phyloP scores from a whole-genome alignment of 2,113 vertebrate species.

The Emydocephalus ijimae region DNA sequence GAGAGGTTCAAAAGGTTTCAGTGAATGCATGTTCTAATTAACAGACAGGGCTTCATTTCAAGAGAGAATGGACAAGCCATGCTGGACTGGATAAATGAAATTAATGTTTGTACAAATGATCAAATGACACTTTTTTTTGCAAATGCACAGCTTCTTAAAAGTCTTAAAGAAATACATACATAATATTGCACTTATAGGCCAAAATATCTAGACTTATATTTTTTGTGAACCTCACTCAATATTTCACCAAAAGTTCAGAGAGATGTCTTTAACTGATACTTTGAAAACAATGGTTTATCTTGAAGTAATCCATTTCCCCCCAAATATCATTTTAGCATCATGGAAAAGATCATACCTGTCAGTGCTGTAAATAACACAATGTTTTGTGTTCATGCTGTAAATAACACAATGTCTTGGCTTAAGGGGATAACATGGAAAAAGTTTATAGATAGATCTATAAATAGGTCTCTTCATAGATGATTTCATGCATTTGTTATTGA shows the following conservation, averaged over 20 bases:
- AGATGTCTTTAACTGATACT: neutral
- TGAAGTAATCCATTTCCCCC: neutral
- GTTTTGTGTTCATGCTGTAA: neutral
- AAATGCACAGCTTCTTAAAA: neutral
- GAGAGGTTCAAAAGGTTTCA: constrained; percentile 40
- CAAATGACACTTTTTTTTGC: neutral
- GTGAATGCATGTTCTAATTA: constrained; percentile 44
- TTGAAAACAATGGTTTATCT: neutral
- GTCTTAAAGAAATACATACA: neutral
- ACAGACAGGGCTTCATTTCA: constrained; percentile 50
- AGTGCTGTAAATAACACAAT: no score
- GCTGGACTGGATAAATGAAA: neutral
- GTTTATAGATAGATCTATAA: neutral
- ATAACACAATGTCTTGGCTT: neutral
- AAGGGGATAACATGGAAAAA: neutral
- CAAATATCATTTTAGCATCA: neutral
- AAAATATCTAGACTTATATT: neutral
- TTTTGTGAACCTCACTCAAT: neutral
- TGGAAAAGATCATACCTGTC: neutral
- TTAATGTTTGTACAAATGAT: constrained; percentile 19
- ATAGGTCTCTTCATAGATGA: neutral
- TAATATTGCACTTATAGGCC: neutral
- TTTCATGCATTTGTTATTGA: neutral
- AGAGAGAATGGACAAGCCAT: constrained; percentile 28
- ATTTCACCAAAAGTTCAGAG: neutral